Conservation (phyloP, 2,797 vertebrate species). For the Schizopygopsis malacanthus region DNA sequence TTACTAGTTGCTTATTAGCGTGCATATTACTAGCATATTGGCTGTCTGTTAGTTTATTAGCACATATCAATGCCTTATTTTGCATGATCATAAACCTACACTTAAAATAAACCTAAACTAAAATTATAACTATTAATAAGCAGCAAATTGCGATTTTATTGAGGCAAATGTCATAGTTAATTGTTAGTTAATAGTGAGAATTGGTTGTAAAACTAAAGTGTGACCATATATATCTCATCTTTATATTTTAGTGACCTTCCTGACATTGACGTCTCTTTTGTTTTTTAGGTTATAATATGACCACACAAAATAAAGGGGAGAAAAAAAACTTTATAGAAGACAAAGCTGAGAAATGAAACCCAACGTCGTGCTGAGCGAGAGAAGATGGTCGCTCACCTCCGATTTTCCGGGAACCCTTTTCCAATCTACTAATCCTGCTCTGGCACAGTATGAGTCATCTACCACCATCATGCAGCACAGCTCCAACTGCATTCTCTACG, state of each 20-base stretch:
- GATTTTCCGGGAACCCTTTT: conserved; percentile 41
- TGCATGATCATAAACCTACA: too few relatives aligned
- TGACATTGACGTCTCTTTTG: background rate
- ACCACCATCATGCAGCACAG: conserved; percentile 27
- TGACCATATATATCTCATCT: too few relatives aligned
- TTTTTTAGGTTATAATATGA: background rate
- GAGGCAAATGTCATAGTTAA: too few relatives aligned
- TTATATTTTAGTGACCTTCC: background rate
- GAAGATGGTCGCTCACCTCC: conserved; percentile 46
- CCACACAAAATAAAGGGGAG: background rate
- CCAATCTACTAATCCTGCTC: conserved; percentile 52
- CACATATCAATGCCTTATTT: too few relatives aligned
- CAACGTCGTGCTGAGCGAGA: conserved; percentile 3
- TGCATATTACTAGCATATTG: too few relatives aligned
- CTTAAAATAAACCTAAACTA: background rate
- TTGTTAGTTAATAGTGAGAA: too few relatives aligned
- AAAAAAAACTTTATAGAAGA: background rate
- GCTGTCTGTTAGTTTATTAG: too few relatives aligned
- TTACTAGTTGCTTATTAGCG: too few relatives aligned
- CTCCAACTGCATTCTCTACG: conserved; percentile 30
- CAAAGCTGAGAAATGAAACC: conserved; percentile 28
- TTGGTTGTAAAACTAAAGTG: too few relatives aligned
- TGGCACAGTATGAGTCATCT: conserved; percentile 34
- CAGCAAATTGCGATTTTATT: background rate
- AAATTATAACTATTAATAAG: background rate